phyloP scores from a whole-genome alignment of 2,113 vertebrate genomes.

The Pseudorasbora parva region DNA sequence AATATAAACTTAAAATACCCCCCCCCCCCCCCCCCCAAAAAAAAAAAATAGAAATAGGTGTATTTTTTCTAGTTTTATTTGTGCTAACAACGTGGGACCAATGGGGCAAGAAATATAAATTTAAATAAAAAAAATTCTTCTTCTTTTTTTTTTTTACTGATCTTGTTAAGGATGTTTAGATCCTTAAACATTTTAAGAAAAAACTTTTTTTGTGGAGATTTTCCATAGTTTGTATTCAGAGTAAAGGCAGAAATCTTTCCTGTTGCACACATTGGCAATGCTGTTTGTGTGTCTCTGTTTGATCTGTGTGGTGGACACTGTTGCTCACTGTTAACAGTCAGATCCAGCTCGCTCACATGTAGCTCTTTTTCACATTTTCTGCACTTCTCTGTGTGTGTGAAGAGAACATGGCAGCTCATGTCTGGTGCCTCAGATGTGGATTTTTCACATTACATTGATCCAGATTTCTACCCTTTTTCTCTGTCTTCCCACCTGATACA shows the following conservation, averaged over 20 bases:
- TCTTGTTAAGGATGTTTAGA: background rate
- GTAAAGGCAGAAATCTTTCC: conserved; percentile 8
- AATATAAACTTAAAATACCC: too few species aligned
- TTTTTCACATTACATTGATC: conserved; percentile 37
- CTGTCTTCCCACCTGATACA: conserved; percentile 39
- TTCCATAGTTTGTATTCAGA: background rate
- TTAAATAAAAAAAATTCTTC: background rate
- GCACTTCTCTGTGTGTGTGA: conserved; percentile 12
- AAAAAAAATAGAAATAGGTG: too few species aligned
- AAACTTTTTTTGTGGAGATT: background rate
- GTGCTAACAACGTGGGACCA: background rate
- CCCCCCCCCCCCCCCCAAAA: too few species aligned
- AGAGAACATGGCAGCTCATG: conserved; percentile 28
- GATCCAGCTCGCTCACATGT: conserved; percentile 23
- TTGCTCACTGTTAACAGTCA: conserved; percentile 35
- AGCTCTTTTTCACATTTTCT: conserved; percentile 48
- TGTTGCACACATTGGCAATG: conserved; percentile 32
- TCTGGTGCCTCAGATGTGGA: conserved; percentile 23
- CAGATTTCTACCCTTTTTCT: conserved; percentile 19
- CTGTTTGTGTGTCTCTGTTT: conserved; percentile 11
- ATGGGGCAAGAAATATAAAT: background rate
- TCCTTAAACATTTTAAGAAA: background rate
- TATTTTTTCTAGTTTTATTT: too few species aligned
- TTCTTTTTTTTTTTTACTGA: background rate
- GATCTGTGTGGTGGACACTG: conserved; percentile 23